Evolutionary conservation across 2,113 vertebrate genomes (phyloP), one percentile per base, ranked within the genome.

Genomic region (Sinocyclocheilus anshuiensis): DNA sequence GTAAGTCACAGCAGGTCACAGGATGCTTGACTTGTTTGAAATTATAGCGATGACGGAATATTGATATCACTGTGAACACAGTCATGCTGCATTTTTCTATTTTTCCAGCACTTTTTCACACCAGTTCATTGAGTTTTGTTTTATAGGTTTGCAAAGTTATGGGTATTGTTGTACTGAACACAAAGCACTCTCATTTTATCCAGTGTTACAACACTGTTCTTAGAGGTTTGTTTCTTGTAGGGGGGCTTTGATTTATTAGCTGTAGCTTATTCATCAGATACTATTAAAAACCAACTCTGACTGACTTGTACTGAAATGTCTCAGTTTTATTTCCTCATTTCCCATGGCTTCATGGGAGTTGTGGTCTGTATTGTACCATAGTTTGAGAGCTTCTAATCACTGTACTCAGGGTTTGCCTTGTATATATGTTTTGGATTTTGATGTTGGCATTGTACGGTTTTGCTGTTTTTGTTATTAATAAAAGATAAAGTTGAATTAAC

Each of bases 381-480:
- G 11, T 69, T 53, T 86, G 76, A 83, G 65, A 39, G 83, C 87
- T 55, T 67, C 71, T 8, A 4, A 78, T 77, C 86, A 88, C 84
- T 87, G 26, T 86, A 16, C 55, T 84, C 83, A 4, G 13, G 36
- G 77, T 75, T 87, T 39, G 2, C 50, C 15, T 13, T 83, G 85
- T 89, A 84, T 45, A 42, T 59, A 22, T 24, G 83, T 79, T 87
- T 65, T 72, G 81, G 22, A 72, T 72, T 83, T 50, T 82, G 57
- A 85, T 72, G 89, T 88, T 89, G 61, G 81, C 78, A 29, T 77
- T 57, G 57, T 77, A 75, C 2, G 69, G 69, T 86, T 77, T 83
- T 48, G 39, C 29, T 82, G 20, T 63, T 45, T 81, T 77, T 69
- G 79, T 77, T 79, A 6, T 22, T 45, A 71, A 83, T 83, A 83